Conservation (phyloP, 2,888 invertebrate species). For the Ischnura elegans region DNA sequence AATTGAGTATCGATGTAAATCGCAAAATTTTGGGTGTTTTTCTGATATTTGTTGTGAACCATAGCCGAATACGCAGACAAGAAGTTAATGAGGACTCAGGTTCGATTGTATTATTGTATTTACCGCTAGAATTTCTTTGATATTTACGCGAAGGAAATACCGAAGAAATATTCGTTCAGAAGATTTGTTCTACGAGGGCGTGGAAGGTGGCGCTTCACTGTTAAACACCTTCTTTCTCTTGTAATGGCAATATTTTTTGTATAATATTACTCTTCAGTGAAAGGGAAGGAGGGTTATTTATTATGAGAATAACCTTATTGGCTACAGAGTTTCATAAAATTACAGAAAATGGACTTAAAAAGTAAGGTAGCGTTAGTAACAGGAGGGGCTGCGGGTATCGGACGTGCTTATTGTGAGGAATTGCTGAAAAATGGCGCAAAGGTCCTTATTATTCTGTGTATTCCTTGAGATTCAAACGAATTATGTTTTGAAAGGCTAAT, state of each 20-base stretch:
- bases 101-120: too few species aligned
- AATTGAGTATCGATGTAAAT: conserved; percentile 10
- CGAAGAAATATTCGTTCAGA: neutral
- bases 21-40: neutral
- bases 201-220: conserved; percentile 44
- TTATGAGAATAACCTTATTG: neutral
- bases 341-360: conserved; percentile 83
- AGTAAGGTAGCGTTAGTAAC: conserved; percentile 87
- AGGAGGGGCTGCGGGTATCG: conserved; percentile 87
- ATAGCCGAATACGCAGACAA: too few species aligned
- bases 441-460: conserved; percentile 78
- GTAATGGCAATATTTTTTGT: neutral
- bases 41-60: too few species aligned
- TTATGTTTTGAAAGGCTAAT: neutral
- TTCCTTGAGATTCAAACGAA: conserved; percentile 3
- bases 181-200: conserved; percentile 24
- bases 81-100: too few species aligned
- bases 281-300: neutral
- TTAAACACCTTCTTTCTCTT: neutral
- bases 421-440: conserved; percentile 86
- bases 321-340: conserved; percentile 46
- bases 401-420: conserved; percentile 86
- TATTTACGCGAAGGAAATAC: neutral
- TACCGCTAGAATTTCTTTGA: neutral
- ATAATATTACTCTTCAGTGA: neutral